Percentiles rank a stretch among this genome's conserved stretches.
phyloP scores from a whole-genome alignment of 2,113 vertebrate genomes.

The Eudyptes chrysolophus region DNA sequence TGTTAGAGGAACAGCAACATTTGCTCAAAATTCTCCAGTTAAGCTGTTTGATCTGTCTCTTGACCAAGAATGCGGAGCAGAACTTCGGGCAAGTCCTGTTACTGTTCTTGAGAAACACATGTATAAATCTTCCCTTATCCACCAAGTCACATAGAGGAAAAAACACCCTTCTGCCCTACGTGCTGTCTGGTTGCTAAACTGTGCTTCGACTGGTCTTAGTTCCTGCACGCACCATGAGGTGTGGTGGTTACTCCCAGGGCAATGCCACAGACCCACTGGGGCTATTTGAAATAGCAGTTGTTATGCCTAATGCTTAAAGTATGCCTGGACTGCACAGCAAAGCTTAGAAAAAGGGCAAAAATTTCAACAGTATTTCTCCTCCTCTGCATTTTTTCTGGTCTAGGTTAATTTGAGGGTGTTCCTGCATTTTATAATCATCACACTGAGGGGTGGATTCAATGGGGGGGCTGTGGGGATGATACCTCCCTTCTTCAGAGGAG shows the following conservation, averaged over 20 bases:
- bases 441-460: neutral
- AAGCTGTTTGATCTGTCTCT: neutral
- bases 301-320: neutral
- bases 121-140: constrained; percentile 37
- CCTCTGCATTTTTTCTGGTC: neutral
- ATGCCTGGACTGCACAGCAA: neutral
- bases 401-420: neutral
- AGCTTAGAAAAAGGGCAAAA: neutral
- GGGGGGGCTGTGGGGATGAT: neutral
- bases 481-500: neutral
- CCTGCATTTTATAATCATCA: neutral
- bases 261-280: neutral
- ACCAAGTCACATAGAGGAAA: neutral
- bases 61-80: neutral
- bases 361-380: neutral
- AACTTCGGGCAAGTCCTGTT: neutral
- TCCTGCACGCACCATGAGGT: neutral
- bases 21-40: neutral
- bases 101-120: neutral
- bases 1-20: neutral
- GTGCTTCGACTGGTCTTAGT: neutral
- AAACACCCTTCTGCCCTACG: neutral
- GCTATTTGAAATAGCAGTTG: accelerated
- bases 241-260: neutral
- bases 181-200: neutral